Evolutionary conservation across 1,140 invertebrate species (phyloP), one percentile per base, ranked within the genome.

Genomic region (Andricus grossulariae): DNA sequence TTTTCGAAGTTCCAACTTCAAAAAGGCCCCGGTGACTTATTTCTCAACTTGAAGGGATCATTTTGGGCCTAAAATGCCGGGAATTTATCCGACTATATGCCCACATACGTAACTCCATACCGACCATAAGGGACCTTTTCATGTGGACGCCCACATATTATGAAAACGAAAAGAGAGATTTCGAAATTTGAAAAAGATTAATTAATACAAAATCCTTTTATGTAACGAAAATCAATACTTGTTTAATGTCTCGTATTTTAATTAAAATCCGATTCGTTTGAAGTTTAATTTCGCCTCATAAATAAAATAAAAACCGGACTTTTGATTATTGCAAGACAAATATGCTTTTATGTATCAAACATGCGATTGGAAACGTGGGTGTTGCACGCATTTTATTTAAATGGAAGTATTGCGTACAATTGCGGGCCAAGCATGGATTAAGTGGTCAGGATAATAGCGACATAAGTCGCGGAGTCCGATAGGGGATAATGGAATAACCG

Each of bases 381-480:
- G 32, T 66, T 39, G 32, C 12, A 25, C 13, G 32, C 32, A 66
- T 66, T 66, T 66, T 66, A 66, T 66, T 66, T 39, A 66, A 66
- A 66, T 66, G 60, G 60, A 66, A 66, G 32, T 66, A 39, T 66
- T 66, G 32, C 60, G 60, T 66, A 66, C 60, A n/a, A 66, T 66
- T 52, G 60, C 60, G 60, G 32, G 39, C 60, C 25, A 66, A 66
- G n/a, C 60, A 32, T 66, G 82, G 76, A 83, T 83, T 80, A 83
- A 83, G 82, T 83, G 82, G 78, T 83, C 74, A 74, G 73, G 82
- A 83, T 83, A 83, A 81, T 78, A 71, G 75, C 73, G 49, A 57
- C 77, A 79, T 66, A 76, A 79, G 78, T 74, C 73, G 73, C 25
- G 72, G 55, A 19, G 25, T 45, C 60, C 60, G 60, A 66, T 66